phyloP scores from a whole-genome alignment of 2,113 vertebrate genomes.

The Pomatorhinus ruficollis region DNA sequence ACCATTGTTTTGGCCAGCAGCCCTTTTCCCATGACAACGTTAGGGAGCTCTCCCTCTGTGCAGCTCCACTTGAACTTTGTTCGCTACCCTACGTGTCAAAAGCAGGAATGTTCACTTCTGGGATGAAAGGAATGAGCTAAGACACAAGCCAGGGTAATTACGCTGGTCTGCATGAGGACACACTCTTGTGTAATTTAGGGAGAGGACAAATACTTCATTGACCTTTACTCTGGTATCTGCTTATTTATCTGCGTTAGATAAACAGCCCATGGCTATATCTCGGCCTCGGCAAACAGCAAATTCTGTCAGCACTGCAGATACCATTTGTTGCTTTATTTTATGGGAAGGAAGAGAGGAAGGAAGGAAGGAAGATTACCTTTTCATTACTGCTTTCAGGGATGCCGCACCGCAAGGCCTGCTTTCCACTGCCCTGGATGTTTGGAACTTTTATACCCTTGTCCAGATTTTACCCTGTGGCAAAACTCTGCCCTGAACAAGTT shows the following conservation, averaged over 20 bases:
- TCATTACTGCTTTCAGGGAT: slow-evolving; percentile 3
- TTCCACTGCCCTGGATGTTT: not conserved
- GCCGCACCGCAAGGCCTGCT: not conserved
- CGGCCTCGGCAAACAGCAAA: slow-evolving; percentile 18
- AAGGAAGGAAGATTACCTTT: not conserved
- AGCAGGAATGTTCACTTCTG: not conserved
- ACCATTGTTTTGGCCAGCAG: slow-evolving; percentile 9
- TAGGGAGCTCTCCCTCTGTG: not conserved
- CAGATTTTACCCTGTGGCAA: not conserved
- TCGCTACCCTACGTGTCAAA: not conserved
- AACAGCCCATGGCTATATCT: slow-evolving; percentile 25
- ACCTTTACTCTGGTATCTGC: slow-evolving; percentile 56
- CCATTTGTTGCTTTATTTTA: slow-evolving; percentile 46
- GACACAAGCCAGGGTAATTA: not conserved
- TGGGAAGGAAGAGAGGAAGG: not conserved
- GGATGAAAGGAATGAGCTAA: not conserved
- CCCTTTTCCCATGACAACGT: not conserved
- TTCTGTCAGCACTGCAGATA: slow-evolving; percentile 34
- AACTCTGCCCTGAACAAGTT: not conserved
- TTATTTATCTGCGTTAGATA: slow-evolving; percentile 41
- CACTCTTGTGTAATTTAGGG: slow-evolving; percentile 26
- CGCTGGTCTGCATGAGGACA: not conserved
- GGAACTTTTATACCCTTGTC: not conserved
- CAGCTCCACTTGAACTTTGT: not conserved
- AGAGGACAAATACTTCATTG: slow-evolving; percentile 36